Conservation (phyloP, 2,888 invertebrate genomes). For the Synanthedon vespiformis region DNA sequence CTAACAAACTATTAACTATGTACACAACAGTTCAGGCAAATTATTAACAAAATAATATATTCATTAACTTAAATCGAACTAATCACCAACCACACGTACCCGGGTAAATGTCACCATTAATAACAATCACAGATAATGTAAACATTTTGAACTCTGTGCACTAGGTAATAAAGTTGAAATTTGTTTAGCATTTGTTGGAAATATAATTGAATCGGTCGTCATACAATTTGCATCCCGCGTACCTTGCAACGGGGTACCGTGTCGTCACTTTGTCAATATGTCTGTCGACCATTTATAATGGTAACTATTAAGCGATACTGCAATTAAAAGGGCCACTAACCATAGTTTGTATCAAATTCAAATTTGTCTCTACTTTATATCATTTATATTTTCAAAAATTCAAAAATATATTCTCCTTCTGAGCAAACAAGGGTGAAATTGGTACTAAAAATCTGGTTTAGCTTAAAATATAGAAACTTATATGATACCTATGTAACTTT, state of each 20-base stretch:
- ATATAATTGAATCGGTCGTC: neutral
- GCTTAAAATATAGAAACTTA: no score
- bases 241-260: neutral
- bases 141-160: neutral
- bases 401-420: no score
- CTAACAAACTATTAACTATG: neutral
- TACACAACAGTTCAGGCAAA: neutral
- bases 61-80: neutral
- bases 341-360: no score
- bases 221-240: neutral
- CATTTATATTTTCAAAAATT: no score
- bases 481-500: no score
- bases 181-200: neutral
- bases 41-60: neutral
- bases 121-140: neutral
- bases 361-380: no score
- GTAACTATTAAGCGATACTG: neutral
- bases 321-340: neutral
- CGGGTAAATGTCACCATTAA: neutral
- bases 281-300: slow-evolving; percentile 1
- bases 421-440: no score
- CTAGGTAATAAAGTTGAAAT: neutral
- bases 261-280: slow-evolving; percentile 1
- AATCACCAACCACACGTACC: neutral
- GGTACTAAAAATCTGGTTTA: no score